Conservation (phyloP, 1,140 invertebrate genomes). For the Battus philenor region DNA sequence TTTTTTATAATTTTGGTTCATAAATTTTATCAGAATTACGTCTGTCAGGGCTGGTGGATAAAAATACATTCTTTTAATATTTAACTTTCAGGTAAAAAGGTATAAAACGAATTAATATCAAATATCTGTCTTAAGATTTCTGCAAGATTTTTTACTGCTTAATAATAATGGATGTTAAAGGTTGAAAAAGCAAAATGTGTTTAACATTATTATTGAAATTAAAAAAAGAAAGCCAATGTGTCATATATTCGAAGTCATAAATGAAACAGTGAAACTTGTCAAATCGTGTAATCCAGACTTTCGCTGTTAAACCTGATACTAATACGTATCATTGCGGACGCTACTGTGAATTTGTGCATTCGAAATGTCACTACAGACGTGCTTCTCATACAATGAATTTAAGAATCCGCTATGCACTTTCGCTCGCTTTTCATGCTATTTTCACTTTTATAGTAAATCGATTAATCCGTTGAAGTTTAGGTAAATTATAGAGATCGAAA, state of each 20-base stretch:
- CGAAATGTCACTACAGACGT: slow-evolving; percentile 49
- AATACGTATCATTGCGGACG: slow-evolving; percentile 19
- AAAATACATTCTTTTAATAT: no score
- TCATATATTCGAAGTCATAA: not conserved
- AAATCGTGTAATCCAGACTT: slow-evolving; percentile 19
- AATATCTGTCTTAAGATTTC: no score
- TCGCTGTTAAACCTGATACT: slow-evolving; percentile 12
- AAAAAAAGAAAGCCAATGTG: not conserved
- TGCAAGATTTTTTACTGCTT: no score
- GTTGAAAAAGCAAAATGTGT: no score
- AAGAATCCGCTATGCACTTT: slow-evolving; percentile 55
- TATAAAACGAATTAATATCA: no score
- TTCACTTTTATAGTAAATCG: slow-evolving; percentile 61
- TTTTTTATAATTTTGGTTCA: no score
- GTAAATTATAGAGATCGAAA: no score
- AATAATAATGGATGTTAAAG: no score
- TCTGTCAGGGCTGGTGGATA: no score
- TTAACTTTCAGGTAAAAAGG: no score
- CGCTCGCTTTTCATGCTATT: slow-evolving; percentile 62
- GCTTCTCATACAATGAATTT: slow-evolving; percentile 51
- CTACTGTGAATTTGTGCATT: slow-evolving; percentile 39
- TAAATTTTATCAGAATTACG: no score
- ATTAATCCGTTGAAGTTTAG: slow-evolving; percentile 19
- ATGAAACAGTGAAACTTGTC: slow-evolving; percentile 17
- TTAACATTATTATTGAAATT: no score